Conservation (phyloP, 1,140 invertebrate species). For the Pseudomyrmex pallidus region DNA sequence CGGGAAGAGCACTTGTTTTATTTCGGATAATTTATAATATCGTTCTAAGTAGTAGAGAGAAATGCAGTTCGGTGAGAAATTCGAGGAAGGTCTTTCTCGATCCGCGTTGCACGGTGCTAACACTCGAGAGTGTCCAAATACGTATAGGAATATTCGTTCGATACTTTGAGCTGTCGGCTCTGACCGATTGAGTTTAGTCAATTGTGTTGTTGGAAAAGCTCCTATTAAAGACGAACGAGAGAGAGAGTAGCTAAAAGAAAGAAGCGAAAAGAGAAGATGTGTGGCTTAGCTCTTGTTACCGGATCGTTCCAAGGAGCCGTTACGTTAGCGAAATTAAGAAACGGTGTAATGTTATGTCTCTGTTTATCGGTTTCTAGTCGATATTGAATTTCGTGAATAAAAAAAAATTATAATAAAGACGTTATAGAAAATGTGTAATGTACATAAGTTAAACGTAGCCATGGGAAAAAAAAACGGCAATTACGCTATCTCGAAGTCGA, state of each 20-base stretch:
- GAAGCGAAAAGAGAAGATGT: not conserved
- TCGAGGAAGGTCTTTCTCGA: not conserved
- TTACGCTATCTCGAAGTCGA: too few species aligned
- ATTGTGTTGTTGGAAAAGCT: constrained; percentile 20
- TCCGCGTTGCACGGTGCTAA: constrained; percentile 33
- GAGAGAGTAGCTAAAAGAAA: not conserved
- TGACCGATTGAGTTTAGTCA: constrained; percentile 9
- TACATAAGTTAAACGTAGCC: too few species aligned
- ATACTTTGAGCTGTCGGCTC: not conserved
- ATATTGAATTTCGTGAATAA: constrained; percentile 12
- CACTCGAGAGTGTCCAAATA: constrained; percentile 15
- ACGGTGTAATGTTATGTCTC: not conserved
- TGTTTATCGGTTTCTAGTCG: constrained; percentile 10
- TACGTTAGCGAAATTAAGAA: constrained; percentile 25
- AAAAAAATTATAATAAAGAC: not conserved
- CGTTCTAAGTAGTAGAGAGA: not conserved
- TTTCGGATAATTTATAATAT: too few species aligned
- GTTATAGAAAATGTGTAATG: not conserved
- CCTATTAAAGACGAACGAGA: constrained; percentile 24
- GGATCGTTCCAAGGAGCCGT: not conserved
- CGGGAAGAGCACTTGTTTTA: not conserved
- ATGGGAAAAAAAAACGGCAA: not conserved
- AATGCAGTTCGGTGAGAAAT: constrained; percentile 2
- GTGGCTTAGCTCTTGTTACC: constrained; percentile 2
- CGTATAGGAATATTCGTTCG: constrained; percentile 21